Conservation (phyloP, 2,113 vertebrate genomes). For the Elephas maximus region DNA sequence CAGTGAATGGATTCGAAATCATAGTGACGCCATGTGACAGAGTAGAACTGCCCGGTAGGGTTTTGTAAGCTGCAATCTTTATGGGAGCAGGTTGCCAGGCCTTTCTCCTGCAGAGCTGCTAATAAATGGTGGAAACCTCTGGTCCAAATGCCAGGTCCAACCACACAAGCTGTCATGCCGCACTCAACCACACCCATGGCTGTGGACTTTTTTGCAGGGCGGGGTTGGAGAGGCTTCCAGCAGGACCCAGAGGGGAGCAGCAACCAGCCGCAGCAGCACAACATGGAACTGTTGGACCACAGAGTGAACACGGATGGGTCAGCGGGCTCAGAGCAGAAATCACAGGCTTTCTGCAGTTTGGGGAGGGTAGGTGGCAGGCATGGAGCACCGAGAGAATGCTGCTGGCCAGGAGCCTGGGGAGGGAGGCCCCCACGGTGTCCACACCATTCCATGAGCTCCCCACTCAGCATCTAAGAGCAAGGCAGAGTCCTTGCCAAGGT, state of each 20-base stretch:
- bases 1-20: too few species aligned
- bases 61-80: too few species aligned
- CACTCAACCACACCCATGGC: not conserved
- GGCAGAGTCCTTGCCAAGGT: not conserved
- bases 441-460: not conserved
- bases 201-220: not conserved
- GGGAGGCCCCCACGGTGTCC: not conserved
- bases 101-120: not conserved
- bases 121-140: too few species aligned
- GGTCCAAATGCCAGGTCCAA: not conserved
- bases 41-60: too few species aligned
- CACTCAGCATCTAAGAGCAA: not conserved
- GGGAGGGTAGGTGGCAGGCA: not conserved
- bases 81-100: too few species aligned
- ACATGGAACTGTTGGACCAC: not conserved
- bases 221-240: not conserved
- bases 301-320: not conserved
- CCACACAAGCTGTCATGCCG: fast-evolving
- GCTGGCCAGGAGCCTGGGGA: too few species aligned
- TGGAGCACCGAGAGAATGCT: too few species aligned
- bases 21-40: too few species aligned
- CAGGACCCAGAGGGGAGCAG: not conserved
- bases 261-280: fast-evolving
- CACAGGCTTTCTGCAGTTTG: not conserved
- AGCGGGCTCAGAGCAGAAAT: not conserved